Evolutionary conservation across 1,140 invertebrate species (phyloP).

Genomic region (Zaprionus capensis): DNA sequence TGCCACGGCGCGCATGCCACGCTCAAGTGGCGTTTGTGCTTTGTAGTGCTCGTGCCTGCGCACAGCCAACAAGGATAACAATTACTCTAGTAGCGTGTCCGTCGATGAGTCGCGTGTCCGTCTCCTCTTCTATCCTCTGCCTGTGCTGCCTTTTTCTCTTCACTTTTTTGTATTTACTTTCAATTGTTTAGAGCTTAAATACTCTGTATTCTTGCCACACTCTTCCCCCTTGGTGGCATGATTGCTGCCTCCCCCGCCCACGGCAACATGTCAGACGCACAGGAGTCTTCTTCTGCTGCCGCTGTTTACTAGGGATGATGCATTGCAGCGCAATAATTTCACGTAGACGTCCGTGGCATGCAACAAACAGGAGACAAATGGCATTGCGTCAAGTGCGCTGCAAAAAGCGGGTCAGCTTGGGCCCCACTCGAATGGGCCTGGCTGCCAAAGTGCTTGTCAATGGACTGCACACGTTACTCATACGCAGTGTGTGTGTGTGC

Average conservation of each 20-base stretch:
- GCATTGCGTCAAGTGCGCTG: slow-evolving; percentile 22
- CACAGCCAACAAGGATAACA: slow-evolving; percentile 77
- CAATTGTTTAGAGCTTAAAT: slow-evolving; percentile 75
- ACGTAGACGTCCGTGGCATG: slow-evolving; percentile 73
- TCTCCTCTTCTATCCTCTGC: slow-evolving; percentile 1
- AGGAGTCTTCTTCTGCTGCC: slow-evolving; percentile 22
- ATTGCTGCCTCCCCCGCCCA: slow-evolving; percentile 14
- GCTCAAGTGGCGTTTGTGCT: slow-evolving; percentile 68
- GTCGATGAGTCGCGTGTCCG: slow-evolving; percentile 39
- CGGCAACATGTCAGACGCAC: slow-evolving; percentile 66
- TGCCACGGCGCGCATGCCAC: slow-evolving; percentile 53
- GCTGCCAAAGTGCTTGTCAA: slow-evolving; percentile 28
- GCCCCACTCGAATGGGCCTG: neutral
- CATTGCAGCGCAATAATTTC: slow-evolving; percentile 80
- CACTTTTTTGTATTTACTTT: slow-evolving; percentile 46
- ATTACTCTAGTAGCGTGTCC: slow-evolving; percentile 74
- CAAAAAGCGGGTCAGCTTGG: slow-evolving; percentile 29
- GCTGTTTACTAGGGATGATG: slow-evolving; percentile 77
- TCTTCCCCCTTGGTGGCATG: neutral
- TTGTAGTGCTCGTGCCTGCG: slow-evolving; percentile 69
- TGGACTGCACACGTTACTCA: slow-evolving; percentile 38
- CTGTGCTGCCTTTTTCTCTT: neutral
- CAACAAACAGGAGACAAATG: slow-evolving; percentile 48
- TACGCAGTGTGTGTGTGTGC: slow-evolving; percentile 20
- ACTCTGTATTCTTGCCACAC: slow-evolving; percentile 36